Base-by-base conservation (phyloP, 1,140 invertebrate species). In the Listronotus bonariensis region DNA sequence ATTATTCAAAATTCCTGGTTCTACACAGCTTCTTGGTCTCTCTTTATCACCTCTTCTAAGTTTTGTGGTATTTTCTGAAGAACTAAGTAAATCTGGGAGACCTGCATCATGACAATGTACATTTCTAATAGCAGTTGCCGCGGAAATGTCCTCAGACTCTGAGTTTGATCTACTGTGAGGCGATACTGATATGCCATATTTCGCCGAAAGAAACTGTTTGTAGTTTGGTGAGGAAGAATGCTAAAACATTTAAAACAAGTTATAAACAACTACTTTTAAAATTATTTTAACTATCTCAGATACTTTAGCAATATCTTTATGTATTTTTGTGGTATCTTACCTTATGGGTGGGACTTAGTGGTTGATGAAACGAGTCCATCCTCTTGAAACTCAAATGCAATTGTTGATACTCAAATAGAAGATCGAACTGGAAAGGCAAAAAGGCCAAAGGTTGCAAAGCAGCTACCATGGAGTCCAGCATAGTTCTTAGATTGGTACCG, bases 381-480 rank as follows among this genome's bases (percentile, higher is more conserved):
- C 84, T 84, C 68, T 88, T 87, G 73, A 92, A 87, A 76, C 89
- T 91, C 69, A 88, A 82, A 72, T 92, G 89, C 17, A 92, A 80
- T 72, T 89, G 85, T 51, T 89, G 83, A 74, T 89, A 89, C 73
- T 92, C 90, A 79, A 90, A 91, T 64, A 92, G 84, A 42, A 92
- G 83, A 75, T 93, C 91, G 43, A 95, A 79, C 60, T 89, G 87
- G 78, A 93, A 93, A 20, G 90, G 89, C 56, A 91, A 83, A 43
- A 89, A 84, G 34, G 89, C 86, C 6, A 95, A 78, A 0, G 91
- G 89, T 76, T 90, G 88, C 6, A 94, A 80, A 32, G 89, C 85
- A 43, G 86, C 82, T 32, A 93, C 81, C 65, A 95, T 81, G 15
- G 86, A 84, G 75, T 93, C 89, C 60, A 90, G 83, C 11, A 91